Conservation (phyloP, 1,140 invertebrate genomes). For the Pantala flavescens region DNA sequence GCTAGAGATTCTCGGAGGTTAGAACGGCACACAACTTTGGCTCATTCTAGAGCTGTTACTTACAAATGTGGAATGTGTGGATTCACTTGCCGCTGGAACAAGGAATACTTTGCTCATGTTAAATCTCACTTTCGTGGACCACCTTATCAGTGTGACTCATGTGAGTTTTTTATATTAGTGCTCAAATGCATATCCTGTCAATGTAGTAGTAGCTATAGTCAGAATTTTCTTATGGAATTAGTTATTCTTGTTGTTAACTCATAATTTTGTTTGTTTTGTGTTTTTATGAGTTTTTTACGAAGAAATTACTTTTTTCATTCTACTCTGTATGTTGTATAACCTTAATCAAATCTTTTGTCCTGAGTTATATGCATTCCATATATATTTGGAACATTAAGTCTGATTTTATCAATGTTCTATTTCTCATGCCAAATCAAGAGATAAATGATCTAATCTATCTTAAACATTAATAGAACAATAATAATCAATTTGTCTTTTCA, state of each 20-base stretch:
- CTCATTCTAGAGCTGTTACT: conserved; percentile 46
- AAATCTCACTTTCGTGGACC: conserved; percentile 51
- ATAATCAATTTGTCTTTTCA: too few species aligned
- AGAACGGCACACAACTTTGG: conserved; percentile 40
- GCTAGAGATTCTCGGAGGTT: conserved; percentile 37
- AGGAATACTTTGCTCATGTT: conserved; percentile 53
- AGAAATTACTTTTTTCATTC: too few species aligned
- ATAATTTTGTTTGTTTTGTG: too few species aligned
- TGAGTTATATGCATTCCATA: too few species aligned
- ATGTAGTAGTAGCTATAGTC: not conserved
- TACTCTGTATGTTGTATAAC: too few species aligned
- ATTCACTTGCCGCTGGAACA: conserved; percentile 52
- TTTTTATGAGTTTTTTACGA: too few species aligned
- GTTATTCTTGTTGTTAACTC: not conserved
- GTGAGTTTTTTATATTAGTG: conserved; percentile 40
- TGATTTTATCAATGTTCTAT: too few species aligned
- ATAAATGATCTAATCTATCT: too few species aligned
- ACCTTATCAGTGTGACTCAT: conserved; percentile 51
- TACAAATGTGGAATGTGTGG: conserved; percentile 51
- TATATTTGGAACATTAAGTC: too few species aligned
- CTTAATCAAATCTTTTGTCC: too few species aligned
- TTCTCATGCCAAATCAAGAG: too few species aligned
- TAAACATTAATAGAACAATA: too few species aligned
- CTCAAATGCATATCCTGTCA: not conserved
- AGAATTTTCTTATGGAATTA: not conserved